Percentiles rank a stretch among this genome's conserved stretches.
Conservation (phyloP, 2,888 invertebrate genomes). For the Drosophila parthenogenetica region DNA sequence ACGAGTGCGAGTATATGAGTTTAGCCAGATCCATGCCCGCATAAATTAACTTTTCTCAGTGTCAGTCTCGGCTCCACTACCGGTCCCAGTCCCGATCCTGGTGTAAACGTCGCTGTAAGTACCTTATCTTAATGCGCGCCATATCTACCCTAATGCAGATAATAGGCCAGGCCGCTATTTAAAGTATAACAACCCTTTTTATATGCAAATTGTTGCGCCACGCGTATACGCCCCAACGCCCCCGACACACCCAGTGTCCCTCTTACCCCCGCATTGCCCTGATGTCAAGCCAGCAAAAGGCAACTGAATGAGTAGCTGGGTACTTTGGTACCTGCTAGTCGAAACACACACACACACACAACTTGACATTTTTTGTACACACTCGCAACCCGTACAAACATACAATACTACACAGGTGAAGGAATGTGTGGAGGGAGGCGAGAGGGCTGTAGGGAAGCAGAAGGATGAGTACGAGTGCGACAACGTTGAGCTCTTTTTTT, state of each 20-base stretch:
- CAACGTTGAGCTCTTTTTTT: slow-evolving; percentile 50
- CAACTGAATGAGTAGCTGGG: slow-evolving; percentile 27
- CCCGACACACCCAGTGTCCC: slow-evolving; percentile 18
- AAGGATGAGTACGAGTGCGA: slow-evolving; percentile 14
- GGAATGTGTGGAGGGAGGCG: neutral
- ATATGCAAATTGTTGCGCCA: slow-evolving; percentile 81
- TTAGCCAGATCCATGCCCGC: slow-evolving; percentile 63
- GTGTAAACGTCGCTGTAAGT: slow-evolving; percentile 72
- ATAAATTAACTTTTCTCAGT: slow-evolving; percentile 74
- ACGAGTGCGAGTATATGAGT: slow-evolving; percentile 1
- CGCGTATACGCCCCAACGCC: slow-evolving; percentile 66
- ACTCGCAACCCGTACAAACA: slow-evolving; percentile 24
- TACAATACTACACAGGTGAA: slow-evolving; percentile 15
- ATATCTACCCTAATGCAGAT: slow-evolving; percentile 81
- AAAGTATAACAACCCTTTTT: slow-evolving; percentile 81
- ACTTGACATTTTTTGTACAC: slow-evolving; percentile 75
- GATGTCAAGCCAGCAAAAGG: slow-evolving; percentile 17
- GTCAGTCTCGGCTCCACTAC: slow-evolving; percentile 7
- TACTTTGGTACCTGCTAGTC: slow-evolving; percentile 19
- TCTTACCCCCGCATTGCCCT: neutral
- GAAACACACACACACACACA: slow-evolving; percentile 42
- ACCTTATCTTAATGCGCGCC: slow-evolving; percentile 75
- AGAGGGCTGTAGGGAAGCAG: neutral
- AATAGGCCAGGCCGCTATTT: slow-evolving; percentile 78
- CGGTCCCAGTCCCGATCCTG: slow-evolving; percentile 4